phyloP scores from a whole-genome alignment of 2,797 vertebrate genomes.

The Darevskia mixta region DNA sequence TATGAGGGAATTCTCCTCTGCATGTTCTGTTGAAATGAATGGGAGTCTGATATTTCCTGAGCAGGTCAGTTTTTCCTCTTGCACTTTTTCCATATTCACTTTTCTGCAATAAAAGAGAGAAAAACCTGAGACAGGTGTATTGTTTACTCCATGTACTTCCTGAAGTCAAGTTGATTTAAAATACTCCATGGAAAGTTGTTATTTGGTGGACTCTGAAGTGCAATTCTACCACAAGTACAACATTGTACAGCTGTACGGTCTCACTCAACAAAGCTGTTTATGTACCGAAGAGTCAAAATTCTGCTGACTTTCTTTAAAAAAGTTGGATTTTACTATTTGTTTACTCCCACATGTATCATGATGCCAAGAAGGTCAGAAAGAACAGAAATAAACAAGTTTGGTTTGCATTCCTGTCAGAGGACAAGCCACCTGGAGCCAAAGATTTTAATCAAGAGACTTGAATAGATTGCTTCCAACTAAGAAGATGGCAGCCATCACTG shows the following conservation, averaged over 20 bases:
- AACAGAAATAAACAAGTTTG: not conserved
- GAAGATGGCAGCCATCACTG: fast-evolving
- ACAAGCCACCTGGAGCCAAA: not conserved
- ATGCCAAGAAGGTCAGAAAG: not conserved
- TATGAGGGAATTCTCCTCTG: too few species aligned
- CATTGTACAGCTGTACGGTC: not conserved
- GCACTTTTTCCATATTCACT: not conserved
- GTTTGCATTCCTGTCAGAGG: not conserved
- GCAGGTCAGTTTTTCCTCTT: not conserved
- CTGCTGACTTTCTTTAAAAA: not conserved
- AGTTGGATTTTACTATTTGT: conserved; percentile 20
- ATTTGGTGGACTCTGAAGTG: conserved; percentile 1
- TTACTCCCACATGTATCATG: not conserved
- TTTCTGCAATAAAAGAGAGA: not conserved
- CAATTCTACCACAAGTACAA: not conserved
- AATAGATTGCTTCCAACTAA: not conserved
- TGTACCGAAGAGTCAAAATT: conserved; percentile 10
- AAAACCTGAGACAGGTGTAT: not conserved
- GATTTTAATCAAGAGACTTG: not conserved
- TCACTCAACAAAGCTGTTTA: conserved; percentile 10
- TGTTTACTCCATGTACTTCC: not conserved
- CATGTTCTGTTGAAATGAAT: not conserved
- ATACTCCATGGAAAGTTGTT: not conserved
- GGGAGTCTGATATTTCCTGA: not conserved
- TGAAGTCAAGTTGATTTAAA: conserved; percentile 31